Percentiles rank a stretch among this genome's conserved stretches.
These are phyloP conservation scores for Brienomyrus longianalis DNA, from an alignment of 2,113 vertebrate genomes.

Conservation along the genomic window DNA sequence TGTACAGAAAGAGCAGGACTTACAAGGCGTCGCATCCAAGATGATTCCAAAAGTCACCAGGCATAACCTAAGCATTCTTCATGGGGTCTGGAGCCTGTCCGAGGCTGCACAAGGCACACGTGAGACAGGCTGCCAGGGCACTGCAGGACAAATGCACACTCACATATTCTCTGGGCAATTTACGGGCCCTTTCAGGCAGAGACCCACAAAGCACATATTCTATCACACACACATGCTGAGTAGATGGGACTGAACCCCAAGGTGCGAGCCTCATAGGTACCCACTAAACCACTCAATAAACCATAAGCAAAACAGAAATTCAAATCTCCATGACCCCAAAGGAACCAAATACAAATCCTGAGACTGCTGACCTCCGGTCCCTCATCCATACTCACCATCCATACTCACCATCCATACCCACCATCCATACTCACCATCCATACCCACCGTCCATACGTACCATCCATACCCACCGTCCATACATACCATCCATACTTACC, in stretches of 20 bases:
- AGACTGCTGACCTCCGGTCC: background rate
- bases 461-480: no score
- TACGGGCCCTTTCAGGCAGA: background rate
- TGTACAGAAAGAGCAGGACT: background rate
- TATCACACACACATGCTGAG: background rate
- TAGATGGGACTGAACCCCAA: background rate
- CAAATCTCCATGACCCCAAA: background rate
- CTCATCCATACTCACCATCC: no score
- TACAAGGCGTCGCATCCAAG: background rate
- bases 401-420: no score
- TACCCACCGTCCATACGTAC: no score
- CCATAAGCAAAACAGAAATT: background rate
- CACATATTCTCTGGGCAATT: background rate
- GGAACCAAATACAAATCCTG: background rate
- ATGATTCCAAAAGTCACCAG: background rate
- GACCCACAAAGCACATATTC: background rate
- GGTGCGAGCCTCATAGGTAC: background rate
- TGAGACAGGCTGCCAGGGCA: background rate
- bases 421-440: no score
- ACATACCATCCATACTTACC: no score
- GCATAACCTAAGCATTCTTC: background rate
- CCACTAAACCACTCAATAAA: background rate
- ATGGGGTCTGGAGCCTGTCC: background rate
- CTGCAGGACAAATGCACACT: background rate
- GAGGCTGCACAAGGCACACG: background rate